A percentile compares a stretch with the other conserved stretches of the same genome.
Conservation (phyloP, 2,113 vertebrate species). For the Rhinolophus sinicus region DNA sequence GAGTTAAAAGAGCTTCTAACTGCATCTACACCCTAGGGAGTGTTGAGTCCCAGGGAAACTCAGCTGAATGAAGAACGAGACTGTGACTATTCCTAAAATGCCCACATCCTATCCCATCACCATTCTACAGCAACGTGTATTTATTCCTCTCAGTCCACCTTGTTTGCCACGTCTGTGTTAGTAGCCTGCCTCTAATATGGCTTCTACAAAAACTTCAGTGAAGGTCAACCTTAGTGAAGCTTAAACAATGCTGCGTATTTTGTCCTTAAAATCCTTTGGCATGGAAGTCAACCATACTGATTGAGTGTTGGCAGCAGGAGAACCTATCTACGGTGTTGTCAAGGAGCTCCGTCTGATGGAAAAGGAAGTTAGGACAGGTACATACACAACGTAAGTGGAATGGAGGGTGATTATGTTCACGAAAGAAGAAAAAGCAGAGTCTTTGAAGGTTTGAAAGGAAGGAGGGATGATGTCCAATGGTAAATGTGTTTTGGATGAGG, state of each 20-base stretch:
- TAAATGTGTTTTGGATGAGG: not conserved
- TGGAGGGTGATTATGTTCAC: not conserved
- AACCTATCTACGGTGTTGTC: not conserved
- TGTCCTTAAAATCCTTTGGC: not conserved
- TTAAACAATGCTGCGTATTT: not conserved
- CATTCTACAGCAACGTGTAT: not conserved
- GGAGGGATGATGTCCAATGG: not conserved
- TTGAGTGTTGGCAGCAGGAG: not conserved
- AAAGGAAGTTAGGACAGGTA: not conserved
- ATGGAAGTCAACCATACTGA: not conserved
- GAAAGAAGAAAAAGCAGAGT: not conserved
- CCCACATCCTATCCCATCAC: not conserved
- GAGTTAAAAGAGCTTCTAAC: conserved; percentile 68
- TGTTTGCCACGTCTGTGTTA: not conserved
- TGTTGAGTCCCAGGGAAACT: not conserved
- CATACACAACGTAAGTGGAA: not conserved
- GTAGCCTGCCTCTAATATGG: not conserved
- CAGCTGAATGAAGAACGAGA: not conserved
- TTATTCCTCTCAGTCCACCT: not conserved
- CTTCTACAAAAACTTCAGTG: not conserved
- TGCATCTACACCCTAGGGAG: not conserved
- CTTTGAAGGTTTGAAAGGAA: not conserved
- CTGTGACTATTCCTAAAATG: not conserved
- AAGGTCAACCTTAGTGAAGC: not conserved
- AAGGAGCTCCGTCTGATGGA: not conserved